Conservation (phyloP, 2,113 vertebrate species). For the Tyrannus savana region DNA sequence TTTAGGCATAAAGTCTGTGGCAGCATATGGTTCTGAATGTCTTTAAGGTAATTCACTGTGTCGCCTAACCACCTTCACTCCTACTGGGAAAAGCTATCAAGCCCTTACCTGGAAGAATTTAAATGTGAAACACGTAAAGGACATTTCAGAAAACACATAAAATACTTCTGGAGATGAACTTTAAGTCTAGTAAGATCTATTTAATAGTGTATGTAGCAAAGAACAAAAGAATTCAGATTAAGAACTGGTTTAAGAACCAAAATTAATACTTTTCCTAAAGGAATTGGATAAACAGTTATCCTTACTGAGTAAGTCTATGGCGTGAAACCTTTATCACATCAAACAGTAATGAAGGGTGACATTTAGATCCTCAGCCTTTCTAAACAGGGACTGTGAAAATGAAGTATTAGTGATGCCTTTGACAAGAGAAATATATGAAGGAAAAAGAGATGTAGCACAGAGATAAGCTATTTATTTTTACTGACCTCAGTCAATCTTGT, state of each 20-base stretch:
- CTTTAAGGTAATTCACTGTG: conserved; percentile 57
- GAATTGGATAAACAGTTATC: conserved; percentile 29
- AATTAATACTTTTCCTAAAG: conserved; percentile 37
- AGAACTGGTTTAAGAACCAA: conserved; percentile 17
- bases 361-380: conserved; percentile 56
- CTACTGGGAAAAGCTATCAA: conserved; percentile 24
- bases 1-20: background rate
- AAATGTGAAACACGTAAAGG: conserved; percentile 60
- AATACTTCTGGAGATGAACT: conserved; percentile 51
- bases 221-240: conserved; percentile 34
- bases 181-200: conserved; percentile 37
- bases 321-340: conserved; percentile 39
- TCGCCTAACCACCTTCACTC: conserved; percentile 13
- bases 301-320: background rate
- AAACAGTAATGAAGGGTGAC: conserved; percentile 28
- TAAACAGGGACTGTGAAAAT: conserved; percentile 52
- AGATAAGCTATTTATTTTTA: conserved; percentile 62
- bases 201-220: conserved; percentile 7
- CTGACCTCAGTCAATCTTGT: background rate
- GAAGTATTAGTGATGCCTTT: conserved; percentile 43
- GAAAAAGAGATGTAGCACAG: conserved; percentile 1
- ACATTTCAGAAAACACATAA: conserved; percentile 53
- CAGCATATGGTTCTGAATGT: background rate
- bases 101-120: conserved; percentile 41
- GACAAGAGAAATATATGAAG: conserved; percentile 24